phyloP scores from a whole-genome alignment of 1,140 invertebrate genomes.

The Choristoneura fumiferana region DNA sequence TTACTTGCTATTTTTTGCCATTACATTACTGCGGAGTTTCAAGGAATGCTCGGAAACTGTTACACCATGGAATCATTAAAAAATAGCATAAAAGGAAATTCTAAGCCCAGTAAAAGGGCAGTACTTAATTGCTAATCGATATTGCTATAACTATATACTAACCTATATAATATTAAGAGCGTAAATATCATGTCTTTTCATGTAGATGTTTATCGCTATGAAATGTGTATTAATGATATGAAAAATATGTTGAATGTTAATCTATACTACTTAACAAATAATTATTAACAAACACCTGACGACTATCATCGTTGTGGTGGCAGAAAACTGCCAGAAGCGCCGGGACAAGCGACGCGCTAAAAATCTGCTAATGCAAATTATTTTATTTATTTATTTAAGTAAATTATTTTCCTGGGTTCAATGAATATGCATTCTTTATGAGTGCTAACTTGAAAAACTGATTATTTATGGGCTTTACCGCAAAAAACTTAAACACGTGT shows the following conservation, averaged over 20 bases:
- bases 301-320: no score
- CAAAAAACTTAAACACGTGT: no score
- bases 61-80: not conserved
- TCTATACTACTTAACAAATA: conserved; percentile 34
- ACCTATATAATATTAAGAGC: conserved; percentile 37
- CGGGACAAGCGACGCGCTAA: no score
- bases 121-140: conserved; percentile 36
- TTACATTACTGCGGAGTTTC: not conserved
- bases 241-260: conserved; percentile 52
- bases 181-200: conserved; percentile 47
- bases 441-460: no score
- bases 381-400: no score
- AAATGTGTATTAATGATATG: conserved; percentile 62
- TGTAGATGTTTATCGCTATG: conserved; percentile 51
- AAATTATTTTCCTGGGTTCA: no score
- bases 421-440: no score
- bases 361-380: no score
- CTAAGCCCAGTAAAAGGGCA: conserved; percentile 37
- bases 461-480: no score
- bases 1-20: conserved; percentile 9
- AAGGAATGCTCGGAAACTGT: conserved; percentile 21
- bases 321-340: no score
- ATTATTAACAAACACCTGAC: conserved; percentile 24
- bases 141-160: conserved; percentile 40
- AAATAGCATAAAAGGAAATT: conserved; percentile 24